Evolutionary conservation across 2,113 vertebrate species (phyloP), one percentile per base, ranked within the genome.

Genomic region (Apteryx mantelli): DNA sequence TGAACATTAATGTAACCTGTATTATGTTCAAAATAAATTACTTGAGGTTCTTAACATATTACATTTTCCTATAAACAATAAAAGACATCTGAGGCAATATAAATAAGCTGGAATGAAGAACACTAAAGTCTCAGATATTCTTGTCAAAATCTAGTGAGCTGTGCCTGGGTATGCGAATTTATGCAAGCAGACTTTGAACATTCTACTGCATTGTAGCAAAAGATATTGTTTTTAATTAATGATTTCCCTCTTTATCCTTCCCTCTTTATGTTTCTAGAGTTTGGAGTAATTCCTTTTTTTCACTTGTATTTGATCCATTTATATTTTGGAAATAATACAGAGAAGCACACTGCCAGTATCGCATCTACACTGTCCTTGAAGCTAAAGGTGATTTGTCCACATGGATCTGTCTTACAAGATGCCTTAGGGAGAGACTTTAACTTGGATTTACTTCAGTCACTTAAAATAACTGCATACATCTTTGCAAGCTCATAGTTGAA

Each of bases 401-500:
- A 0, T 58, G 53, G 56, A 36, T 52, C 60, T 64, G 30, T 36
- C 86, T 66, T 76, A 86, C 40, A 63, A 74, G 34, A n/a, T 13
- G 36, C 68, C 71, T 86, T 46, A 63, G 18, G 52, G 65, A 80
- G 34, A 87, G 25, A 21, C 64, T 58, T 58, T 34, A 34, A 58
- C 56, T 66, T 0, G 0, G 71, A 64, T 63, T 61, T 80, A 88
- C 63, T 93, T 61, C 17, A 28, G 68, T 74, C 76, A 50, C 36
- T 44, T 20, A 75, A 78, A 90, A 81, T 65, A 78, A 65, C 60
- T 36, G 46, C 44, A 44, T 32, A 7, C 22, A 19, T 36, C 88
- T 93, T 69, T 70, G 50, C 83, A 93, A 81, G 80, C 60, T 86
- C 86, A 71, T 13, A 53, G 80, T 30, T 70, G 46, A 81, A 66